Base-by-base conservation (phyloP, 1,140 invertebrate genomes). In the Globodera rostochiensis region DNA sequence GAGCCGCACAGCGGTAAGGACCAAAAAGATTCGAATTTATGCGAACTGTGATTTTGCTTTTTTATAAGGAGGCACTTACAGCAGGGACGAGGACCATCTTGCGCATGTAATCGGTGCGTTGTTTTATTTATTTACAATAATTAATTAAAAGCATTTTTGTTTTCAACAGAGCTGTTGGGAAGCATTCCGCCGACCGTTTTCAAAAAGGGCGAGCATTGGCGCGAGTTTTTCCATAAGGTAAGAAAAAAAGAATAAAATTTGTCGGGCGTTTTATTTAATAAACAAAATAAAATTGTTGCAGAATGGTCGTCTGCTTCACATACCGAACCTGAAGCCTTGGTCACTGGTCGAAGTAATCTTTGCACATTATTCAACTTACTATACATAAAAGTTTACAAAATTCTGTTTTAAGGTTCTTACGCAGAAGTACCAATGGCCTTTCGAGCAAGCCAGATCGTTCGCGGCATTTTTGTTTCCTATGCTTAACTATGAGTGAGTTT, bases 11-110 rank as follows among this genome's bases (percentile, higher is more conserved):
- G 95, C 81, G 93, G 93, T 64, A 19, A 64, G 15, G 6, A 19
- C 19, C 5, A 64, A 6, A 25, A 60, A 64, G 15, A 64, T 15
- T 64, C 57, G 57, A 19, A 19, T 64, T 11, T 6, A 53, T 36
- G 36, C 2, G 13, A 13, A 13, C 6, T 5, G 11, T 64, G 57
- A 6, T 64, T 64, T 64, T 36, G 36, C 36, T 36, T 64, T 19
- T 13, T 64, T 64, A 19, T 64, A 15, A 64, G 57, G 57, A n/a
- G 91, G 93, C 76, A 92, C 93, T 83, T 94, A 93, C 86, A 91
- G 94, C 83, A 91, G 97, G 81, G 97, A 99, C 91, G 97, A 99
- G 91, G 97, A 99, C 91, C 97, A 99, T 90, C 92, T 99, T 84
- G 97, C 98, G 57, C 97, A 98, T 90, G 97, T 99, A 85, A 98